These are phyloP conservation scores for Drosophila leonis DNA, from an alignment of 2,888 invertebrate genomes.

Conservation along the genomic window DNA sequence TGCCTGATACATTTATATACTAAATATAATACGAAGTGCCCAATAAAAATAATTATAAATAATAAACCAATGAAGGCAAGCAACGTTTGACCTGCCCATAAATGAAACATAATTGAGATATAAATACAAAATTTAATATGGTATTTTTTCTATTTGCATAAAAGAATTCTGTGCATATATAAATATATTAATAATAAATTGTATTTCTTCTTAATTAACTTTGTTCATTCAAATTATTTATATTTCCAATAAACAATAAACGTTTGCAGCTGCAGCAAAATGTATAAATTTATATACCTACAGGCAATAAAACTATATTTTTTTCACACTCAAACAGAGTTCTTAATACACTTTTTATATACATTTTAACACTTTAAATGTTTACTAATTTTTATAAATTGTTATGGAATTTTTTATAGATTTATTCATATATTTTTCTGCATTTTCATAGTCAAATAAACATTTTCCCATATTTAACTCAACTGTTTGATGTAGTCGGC, in stretches of 20 bases:
- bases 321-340: neutral
- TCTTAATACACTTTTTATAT: neutral
- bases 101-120: neutral
- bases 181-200: neutral
- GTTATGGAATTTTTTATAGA: neutral
- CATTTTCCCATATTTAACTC: neutral
- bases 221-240: constrained; percentile 1
- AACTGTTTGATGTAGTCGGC: neutral
- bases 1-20: neutral
- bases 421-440: neutral
- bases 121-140: neutral
- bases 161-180: neutral
- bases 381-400: neutral
- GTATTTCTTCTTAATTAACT: neutral
- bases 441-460: neutral
- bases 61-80: neutral
- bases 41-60: neutral
- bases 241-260: too few species aligned
- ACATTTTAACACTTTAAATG: neutral
- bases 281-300: neutral
- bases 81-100: too few species aligned
- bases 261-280: neutral
- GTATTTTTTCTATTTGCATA: neutral
- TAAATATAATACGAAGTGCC: neutral
- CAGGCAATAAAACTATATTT: neutral